Conservation (phyloP, 2,113 vertebrate species). For the Varanus salvator region DNA sequence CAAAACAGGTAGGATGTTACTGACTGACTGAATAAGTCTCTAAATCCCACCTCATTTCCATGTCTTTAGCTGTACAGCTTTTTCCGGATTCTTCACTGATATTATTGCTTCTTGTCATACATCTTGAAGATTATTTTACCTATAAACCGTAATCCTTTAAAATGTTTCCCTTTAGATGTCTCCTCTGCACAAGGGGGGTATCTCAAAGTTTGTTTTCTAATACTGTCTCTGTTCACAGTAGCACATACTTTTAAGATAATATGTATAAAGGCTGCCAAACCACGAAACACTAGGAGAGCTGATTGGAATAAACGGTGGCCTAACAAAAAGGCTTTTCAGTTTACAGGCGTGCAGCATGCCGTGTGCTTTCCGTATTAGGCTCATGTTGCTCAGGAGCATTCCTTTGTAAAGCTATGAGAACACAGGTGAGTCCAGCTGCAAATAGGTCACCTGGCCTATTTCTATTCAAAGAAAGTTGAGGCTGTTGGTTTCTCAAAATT, state of each 20-base stretch:
- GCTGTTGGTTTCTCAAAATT: background rate
- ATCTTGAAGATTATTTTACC: background rate
- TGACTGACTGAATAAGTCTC: background rate
- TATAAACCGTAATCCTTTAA: conserved; percentile 16
- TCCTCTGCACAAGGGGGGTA: background rate
- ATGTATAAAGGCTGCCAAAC: background rate
- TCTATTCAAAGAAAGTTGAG: background rate
- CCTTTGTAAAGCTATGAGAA: background rate
- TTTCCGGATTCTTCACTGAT: background rate
- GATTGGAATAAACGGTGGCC: background rate
- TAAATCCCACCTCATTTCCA: conserved; percentile 11
- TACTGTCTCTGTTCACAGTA: background rate
- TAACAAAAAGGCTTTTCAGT: background rate
- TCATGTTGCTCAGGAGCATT: background rate
- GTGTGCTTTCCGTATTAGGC: background rate
- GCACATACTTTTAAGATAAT: background rate
- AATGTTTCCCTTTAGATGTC: background rate
- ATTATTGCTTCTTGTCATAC: background rate
- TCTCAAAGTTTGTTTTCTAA: background rate
- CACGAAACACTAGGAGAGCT: background rate
- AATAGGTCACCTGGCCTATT: background rate
- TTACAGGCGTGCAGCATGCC: too few relatives aligned
- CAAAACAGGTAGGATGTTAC: background rate
- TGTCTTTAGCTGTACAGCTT: background rate
- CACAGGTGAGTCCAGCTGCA: background rate